These are phyloP conservation scores for Galerucella nymphaeae DNA, from an alignment of 2,888 invertebrate genomes.

Conservation along the genomic window DNA sequence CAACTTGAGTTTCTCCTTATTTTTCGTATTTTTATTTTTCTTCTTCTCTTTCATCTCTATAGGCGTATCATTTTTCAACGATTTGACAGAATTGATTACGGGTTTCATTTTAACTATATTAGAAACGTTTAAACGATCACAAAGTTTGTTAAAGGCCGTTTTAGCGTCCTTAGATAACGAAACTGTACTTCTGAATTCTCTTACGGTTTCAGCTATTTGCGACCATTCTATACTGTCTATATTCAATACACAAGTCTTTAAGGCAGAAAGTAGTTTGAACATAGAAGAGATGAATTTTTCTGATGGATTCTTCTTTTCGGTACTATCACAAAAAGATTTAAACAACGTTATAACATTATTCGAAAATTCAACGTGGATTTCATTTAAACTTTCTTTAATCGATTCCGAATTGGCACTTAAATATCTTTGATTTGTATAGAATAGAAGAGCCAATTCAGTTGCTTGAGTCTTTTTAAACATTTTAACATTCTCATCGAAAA, in stretches of 20 bases:
- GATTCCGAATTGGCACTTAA: constrained; percentile 59
- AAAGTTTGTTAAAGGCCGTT: constrained; percentile 65
- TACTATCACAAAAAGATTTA: constrained; percentile 57
- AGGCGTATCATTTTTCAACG: constrained; percentile 44
- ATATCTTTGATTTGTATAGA: constrained; percentile 72
- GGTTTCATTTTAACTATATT: constrained; percentile 57
- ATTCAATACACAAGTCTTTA: constrained; percentile 64
- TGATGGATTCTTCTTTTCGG: constrained; percentile 64
- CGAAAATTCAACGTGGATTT: constrained; percentile 67
- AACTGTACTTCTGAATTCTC: constrained; percentile 60
- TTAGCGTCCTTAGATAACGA: constrained; percentile 65
- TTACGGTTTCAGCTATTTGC: constrained; percentile 59
- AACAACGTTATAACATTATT: constrained; percentile 64
- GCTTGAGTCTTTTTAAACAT: constrained; percentile 77
- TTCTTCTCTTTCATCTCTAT: constrained; percentile 47
- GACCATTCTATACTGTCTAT: constrained; percentile 63
- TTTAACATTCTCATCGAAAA: constrained; percentile 71
- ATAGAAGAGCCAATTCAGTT: constrained; percentile 72
- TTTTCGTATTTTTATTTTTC: constrained; percentile 58
- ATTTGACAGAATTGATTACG: constrained; percentile 47
- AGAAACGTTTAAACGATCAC: constrained; percentile 61
- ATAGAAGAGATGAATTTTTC: constrained; percentile 70
- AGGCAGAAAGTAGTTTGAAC: constrained; percentile 68
- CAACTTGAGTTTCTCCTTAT: constrained; percentile 62
- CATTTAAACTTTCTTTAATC: constrained; percentile 55